Base-by-base conservation (phyloP, 2,888 invertebrate genomes). In the Caenorhabditis drosophilae region DNA sequence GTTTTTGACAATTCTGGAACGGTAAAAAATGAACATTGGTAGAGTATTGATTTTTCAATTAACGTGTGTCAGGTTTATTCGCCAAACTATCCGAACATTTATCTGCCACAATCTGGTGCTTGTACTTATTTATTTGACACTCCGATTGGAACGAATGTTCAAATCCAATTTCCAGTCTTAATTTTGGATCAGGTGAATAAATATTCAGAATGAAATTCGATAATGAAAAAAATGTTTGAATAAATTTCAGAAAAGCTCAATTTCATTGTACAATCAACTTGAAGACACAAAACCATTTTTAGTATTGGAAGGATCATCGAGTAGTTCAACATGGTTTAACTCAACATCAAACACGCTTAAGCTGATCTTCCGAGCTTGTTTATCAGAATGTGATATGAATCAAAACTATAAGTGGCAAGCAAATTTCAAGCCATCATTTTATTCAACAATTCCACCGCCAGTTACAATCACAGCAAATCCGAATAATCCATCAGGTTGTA, bases 311-410 rank as follows among this genome's bases (percentile, higher is more conserved):
- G 55, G 55, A 27, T 50, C 54, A n/a, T 46, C 50, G 20, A 50
- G 50, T 1, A 35, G 52, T 20, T 48, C 51, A 34, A 42, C 42
- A 16, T 62, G 62, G 62, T 59, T 53, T 45, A 59, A 25, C 23
- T 67, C 67, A 12, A 61, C 54, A 1, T 57, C 61, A 1, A 57
- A 57, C 40, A 60, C 60, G 15, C 52, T 67, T 56, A 61, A 54
- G 44, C 50, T 67, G 0, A 31, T 57, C 2, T 67, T 67, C 61
- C 57, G 48, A n/a, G 52, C 57, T 49, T 63, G 63, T 23, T 25
- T 52, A 9, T 4, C 25, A 7, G 53, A 52, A 4, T 63, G 63
- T 36, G 42, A 41, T 22, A 48, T 36, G 1, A 27, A 34, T 22
- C 26, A 35, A 22, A 25, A 44, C 26, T 60, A 52, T 23, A 41